Evolutionary conservation across 1,140 invertebrate genomes (phyloP), one percentile per base, ranked within the genome.

Genomic region (Melipona quadrifasciata): DNA sequence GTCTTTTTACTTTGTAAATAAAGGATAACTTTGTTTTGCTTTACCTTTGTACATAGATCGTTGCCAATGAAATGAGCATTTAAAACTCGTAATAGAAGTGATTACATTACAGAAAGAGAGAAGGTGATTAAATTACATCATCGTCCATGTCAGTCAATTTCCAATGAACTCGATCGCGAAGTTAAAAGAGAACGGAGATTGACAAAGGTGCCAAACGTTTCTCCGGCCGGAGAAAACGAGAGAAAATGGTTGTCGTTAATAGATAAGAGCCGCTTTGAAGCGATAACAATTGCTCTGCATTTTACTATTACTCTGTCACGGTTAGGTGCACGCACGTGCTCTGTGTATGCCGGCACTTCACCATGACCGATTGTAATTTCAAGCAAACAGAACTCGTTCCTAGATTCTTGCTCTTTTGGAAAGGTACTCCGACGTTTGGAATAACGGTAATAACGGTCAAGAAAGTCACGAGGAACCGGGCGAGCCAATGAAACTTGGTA

Each of bases 361-460:
- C 79, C 34, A 47, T 47, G 58, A 80, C 70, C 82, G 87, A 80
- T 83, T 84, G 84, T 92, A 89, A 92, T 91, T 91, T 90, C 89
- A 92, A 84, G 89, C 86, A 83, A 85, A 84, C 82, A 89, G 80
- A 91, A 91, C 93, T 93, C 89, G 92, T 93, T 93, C 90, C 90
- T 92, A 90, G 91, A 93, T 93, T 92, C 87, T 87, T 86, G 88
- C 88, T 91, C 92, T 93, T 93, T 92, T 92, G 91, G 92, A 93
- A 93, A 93, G 92, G 92, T 89, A 68, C 84, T 51, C 81, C 88
- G 90, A 70, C 88, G 88, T 91, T 91, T 92, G 85, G 89, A 91
- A 87, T 93, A 93, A 93, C 93, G 93, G 92, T 91, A 91, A 88
- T 91, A 93, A 93, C 92, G 92, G 90, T 90, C 87, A 91, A 90